A percentile compares a stretch with the other conserved stretches of the same genome.
Evolutionary conservation across 2,113 vertebrate species (phyloP).

Genomic region (Hystrix brachyura): DNA sequence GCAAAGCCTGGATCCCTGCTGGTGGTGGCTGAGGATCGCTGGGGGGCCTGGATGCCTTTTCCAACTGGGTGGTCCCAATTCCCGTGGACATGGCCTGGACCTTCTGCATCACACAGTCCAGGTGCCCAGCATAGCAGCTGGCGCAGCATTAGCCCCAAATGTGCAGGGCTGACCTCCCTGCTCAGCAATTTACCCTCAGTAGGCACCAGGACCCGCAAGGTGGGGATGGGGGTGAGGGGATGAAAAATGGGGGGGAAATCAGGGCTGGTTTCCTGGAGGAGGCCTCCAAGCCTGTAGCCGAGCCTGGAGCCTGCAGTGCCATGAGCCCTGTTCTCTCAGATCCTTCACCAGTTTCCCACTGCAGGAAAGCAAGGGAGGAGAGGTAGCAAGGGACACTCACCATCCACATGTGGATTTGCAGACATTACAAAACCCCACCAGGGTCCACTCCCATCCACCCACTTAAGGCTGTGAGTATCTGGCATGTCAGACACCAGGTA

Average conservation of each 20-base stretch:
- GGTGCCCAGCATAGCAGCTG: accelerated
- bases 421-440: accelerated
- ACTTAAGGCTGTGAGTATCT: neutral
- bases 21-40: accelerated
- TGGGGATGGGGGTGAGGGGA: too few relatives aligned
- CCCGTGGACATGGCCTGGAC: neutral
- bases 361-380: neutral
- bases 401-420: accelerated
- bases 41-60: neutral
- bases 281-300: neutral
- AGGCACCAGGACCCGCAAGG: neutral
- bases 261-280: slow-evolving; percentile 15
- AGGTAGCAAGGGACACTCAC: neutral
- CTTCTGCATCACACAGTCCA: neutral
- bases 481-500: neutral
- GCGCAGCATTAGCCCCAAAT: neutral
- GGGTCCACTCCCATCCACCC: accelerated
- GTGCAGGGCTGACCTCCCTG: neutral
- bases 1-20: too few relatives aligned
- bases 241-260: neutral
- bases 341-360: accelerated
- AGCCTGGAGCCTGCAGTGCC: neutral
- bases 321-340: neutral
- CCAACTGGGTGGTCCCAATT: neutral
- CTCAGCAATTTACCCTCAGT: accelerated